phyloP scores from a whole-genome alignment of 2,797 vertebrate genomes.

The Premnoplex brunnescens region DNA sequence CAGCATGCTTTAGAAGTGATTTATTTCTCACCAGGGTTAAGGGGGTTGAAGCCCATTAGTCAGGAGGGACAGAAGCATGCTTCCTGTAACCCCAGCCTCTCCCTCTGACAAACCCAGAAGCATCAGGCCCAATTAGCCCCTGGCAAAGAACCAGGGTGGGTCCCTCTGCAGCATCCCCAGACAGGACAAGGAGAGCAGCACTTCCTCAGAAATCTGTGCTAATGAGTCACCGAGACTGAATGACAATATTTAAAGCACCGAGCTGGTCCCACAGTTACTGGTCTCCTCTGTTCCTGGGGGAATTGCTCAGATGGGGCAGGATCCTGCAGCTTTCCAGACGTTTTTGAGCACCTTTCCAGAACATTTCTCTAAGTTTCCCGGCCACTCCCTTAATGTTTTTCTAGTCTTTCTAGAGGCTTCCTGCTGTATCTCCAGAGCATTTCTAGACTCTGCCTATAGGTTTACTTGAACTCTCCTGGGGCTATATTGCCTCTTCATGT shows the following conservation, averaged over 20 bases:
- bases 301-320: not conserved
- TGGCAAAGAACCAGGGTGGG: constrained; percentile 16
- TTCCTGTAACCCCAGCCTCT: not conserved
- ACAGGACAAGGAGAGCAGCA: not conserved
- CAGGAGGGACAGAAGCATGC: not conserved
- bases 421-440: not conserved
- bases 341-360: not conserved
- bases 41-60: not conserved
- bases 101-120: not conserved
- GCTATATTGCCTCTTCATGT: not conserved
- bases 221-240: not conserved
- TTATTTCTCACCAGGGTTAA: constrained; percentile 7
- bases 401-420: not conserved
- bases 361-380: not conserved
- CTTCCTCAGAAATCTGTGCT: constrained; percentile 16
- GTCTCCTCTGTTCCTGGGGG: not conserved
- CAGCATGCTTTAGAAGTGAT: not conserved
- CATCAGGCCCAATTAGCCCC: not conserved
- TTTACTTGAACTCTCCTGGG: not conserved
- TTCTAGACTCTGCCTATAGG: not conserved
- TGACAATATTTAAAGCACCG: not conserved
- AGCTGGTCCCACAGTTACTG: accelerated
- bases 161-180: not conserved
- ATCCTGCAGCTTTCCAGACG: not conserved
- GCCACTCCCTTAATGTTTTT: not conserved